These are phyloP conservation scores for Cherax quadricarinatus DNA, from an alignment of 1,140 invertebrate species.

Conservation along the genomic window DNA sequence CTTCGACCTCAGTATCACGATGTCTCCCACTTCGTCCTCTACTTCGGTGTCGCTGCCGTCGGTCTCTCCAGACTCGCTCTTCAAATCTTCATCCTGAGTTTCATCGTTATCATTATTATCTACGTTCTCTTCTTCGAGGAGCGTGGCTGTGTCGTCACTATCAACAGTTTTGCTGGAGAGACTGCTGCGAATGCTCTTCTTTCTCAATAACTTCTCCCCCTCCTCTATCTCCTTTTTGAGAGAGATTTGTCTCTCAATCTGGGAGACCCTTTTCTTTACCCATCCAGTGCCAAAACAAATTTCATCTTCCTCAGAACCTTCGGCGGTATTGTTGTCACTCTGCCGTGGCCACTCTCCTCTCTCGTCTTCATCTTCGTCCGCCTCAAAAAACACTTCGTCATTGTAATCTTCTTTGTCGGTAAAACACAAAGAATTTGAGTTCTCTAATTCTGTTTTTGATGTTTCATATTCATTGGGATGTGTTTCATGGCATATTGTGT, in stretches of 20 bases:
- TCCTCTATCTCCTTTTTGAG: not conserved
- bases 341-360: not conserved
- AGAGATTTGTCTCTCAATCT: slow-evolving; percentile 16
- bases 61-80: not conserved
- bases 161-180: not conserved
- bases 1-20: slow-evolving; percentile 8
- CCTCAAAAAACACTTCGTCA: not conserved
- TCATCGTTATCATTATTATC: not conserved
- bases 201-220: not conserved
- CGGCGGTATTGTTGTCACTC: not conserved
- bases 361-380: not conserved
- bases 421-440: not conserved
- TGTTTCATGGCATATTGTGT: too few relatives aligned
- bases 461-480: not conserved
- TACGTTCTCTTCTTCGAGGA: not conserved
- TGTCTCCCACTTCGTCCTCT: slow-evolving; percentile 15
- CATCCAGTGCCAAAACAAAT: not conserved
- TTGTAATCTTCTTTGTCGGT: not conserved
- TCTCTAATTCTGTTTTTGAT: not conserved
- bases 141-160: not conserved
- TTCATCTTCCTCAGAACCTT: not conserved
- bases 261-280: slow-evolving; percentile 11
- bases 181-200: not conserved
- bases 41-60: not conserved
- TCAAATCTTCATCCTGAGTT: not conserved